Evolutionary conservation across 1,140 invertebrate genomes (phyloP), one percentile per base, ranked within the genome.

Genomic region (Dufourea novaeangliae): DNA sequence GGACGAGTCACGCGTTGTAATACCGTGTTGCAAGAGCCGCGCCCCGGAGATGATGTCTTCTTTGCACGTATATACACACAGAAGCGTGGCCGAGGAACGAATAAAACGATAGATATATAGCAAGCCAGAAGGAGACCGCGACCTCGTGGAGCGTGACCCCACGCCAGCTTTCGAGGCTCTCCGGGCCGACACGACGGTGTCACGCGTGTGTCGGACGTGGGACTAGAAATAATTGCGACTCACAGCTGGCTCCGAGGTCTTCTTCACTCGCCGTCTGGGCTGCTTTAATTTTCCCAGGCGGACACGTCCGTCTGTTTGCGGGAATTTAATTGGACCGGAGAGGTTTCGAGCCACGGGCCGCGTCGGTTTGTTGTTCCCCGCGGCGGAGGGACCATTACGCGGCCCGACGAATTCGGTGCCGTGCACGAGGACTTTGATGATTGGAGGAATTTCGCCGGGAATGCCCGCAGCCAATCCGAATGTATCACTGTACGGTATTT

Each of bases 191-290:
- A 29, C 63, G 37, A 44, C 37, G 44, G n/a, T 77, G 68, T 59
- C 67, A 37, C 68, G 57, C 75, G 59, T 63, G 68, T 71, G 67
- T 63, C 57, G 68, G 68, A 63, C 57, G 41, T 56, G 54, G 41
- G 41, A 76, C 64, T 76, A 76, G 73, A 69, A 68, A 76, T 76
- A 76, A 76, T 76, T 69, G 66, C 73, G 32, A 69, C 54, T 37
- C 73, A 27, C 73, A 69, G 66, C 73, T 76, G 73, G 29, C 72
- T 68, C 72, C 54, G 34, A 27, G 3, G 17, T n/a, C 73, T 59
- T 69, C 73, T 59, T 61, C 39, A n/a, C 20, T 27, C 25, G 11
- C n/a, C 29, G 34, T 20, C 44, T 32, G 37, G n/a, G n/a, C 32
- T 12, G 34, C 59, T 69, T 41, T 34, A 76, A 59, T 69, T 76